Percentiles rank a stretch among this genome's conserved stretches.
phyloP scores from a whole-genome alignment of 2,113 vertebrate species.

The Egretta garzetta region DNA sequence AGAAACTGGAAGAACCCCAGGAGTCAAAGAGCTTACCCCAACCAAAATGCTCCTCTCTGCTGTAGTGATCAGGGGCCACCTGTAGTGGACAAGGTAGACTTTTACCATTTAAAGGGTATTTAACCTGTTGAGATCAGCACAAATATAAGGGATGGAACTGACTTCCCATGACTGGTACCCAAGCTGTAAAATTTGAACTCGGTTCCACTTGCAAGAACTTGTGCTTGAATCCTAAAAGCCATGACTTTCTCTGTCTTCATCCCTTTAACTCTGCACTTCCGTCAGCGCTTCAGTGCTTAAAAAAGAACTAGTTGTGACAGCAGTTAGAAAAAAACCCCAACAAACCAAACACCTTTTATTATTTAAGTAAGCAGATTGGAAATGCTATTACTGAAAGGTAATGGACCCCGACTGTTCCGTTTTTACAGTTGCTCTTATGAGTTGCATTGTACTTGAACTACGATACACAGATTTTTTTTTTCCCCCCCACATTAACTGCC shows the following conservation, averaged over 20 bases:
- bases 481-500: not conserved
- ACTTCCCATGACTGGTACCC: not conserved
- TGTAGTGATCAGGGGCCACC: not conserved
- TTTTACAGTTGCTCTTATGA: not conserved
- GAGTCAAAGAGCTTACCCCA: not conserved
- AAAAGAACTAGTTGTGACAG: not conserved
- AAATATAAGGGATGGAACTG: not conserved
- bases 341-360: constrained; percentile 16
- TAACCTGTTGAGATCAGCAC: not conserved
- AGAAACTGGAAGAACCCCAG: not conserved
- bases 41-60: not conserved
- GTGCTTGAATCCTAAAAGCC: not conserved
- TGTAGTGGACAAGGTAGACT: not conserved
- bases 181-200: not conserved
- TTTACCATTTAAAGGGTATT: not conserved
- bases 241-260: not conserved
- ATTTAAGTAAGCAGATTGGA: not conserved
- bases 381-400: not conserved
- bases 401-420: not conserved
- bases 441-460: not conserved
- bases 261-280: not conserved
- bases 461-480: not conserved
- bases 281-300: not conserved
- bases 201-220: not conserved
- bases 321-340: not conserved